A percentile compares a stretch with the other conserved stretches of the same genome.
Evolutionary conservation across 92 coral and sea anemone species (phyloP).

Genomic region (Zoanthus solanderi): DNA sequence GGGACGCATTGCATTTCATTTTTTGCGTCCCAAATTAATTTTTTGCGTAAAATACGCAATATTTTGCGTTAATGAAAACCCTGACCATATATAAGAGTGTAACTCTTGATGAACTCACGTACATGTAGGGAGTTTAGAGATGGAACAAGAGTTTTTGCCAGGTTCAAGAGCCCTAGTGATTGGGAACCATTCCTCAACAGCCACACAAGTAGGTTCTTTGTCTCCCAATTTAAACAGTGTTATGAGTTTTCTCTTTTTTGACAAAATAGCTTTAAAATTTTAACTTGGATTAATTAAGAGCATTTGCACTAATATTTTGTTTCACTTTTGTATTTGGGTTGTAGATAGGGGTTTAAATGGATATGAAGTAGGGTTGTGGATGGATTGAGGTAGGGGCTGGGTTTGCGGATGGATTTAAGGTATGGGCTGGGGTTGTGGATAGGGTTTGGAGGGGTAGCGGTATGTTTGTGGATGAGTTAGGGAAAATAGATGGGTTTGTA

Average conservation of each 20-base stretch:
- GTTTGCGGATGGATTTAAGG: no score
- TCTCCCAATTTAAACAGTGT: neutral
- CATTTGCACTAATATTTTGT: no score
- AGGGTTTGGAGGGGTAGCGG: neutral
- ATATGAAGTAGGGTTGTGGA: neutral
- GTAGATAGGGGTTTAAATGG: neutral
- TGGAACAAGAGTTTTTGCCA: conserved; percentile 91
- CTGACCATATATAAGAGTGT: no score
- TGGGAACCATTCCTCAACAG: conserved; percentile 94
- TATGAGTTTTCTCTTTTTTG: neutral
- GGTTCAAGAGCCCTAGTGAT: conserved; percentile 85
- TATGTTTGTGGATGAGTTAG: neutral
- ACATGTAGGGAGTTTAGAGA: conserved; percentile 90
- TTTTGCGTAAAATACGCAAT: no score
- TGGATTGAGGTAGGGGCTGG: neutral
- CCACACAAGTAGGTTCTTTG: conserved; percentile 75
- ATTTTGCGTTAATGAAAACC: no score
- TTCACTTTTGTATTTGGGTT: no score
- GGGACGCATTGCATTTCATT: no score
- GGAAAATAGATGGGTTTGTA: neutral
- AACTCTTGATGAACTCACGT: no score
- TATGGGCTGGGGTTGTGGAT: no score
- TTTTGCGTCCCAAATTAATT: no score
- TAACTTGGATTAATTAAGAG: no score
- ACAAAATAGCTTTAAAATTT: neutral